A percentile compares a stretch with the other conserved stretches of the same genome.
Conservation (phyloP, 2,888 invertebrate genomes). For the Chirona hameri region DNA sequence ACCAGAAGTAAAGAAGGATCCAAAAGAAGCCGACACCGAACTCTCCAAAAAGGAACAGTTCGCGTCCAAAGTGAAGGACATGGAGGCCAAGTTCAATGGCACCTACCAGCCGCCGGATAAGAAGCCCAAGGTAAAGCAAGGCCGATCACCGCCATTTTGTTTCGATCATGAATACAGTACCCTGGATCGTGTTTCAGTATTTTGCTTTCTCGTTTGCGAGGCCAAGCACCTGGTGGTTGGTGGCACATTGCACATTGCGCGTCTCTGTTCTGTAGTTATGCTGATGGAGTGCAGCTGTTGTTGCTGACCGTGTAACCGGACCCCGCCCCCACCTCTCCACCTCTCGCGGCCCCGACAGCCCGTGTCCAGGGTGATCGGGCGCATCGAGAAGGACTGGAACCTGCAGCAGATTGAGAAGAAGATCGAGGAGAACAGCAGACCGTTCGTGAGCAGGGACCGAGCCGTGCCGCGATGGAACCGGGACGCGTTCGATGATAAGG, state of each 20-base stretch:
- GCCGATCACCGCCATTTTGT: no score
- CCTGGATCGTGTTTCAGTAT: no score
- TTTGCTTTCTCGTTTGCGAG: no score
- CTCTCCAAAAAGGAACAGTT: constrained; percentile 40
- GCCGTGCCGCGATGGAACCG: constrained; percentile 85
- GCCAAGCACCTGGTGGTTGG: no score
- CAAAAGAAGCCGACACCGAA: not conserved
- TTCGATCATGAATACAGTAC: no score
- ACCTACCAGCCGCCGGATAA: constrained; percentile 57
- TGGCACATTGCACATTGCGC: no score
- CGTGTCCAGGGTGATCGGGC: constrained; percentile 73
- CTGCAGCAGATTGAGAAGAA: constrained; percentile 85
- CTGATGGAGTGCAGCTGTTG: no score
- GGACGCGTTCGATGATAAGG: constrained; percentile 61
- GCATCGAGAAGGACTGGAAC: constrained; percentile 86
- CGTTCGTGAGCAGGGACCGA: constrained; percentile 47
- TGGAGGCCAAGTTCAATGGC: constrained; percentile 73
- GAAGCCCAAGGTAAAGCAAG: constrained; percentile 56
- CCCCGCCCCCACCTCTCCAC: no score
- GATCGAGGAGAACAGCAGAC: constrained; percentile 53
- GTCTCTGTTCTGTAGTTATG: no score
- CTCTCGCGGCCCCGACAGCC: no score
- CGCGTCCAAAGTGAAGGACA: constrained; percentile 55
- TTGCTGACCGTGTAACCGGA: no score
- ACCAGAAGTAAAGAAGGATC: not conserved